Base-by-base conservation (phyloP, 37 sponge, comb jelly and placozoan species). In the Axinella damicornis region DNA sequence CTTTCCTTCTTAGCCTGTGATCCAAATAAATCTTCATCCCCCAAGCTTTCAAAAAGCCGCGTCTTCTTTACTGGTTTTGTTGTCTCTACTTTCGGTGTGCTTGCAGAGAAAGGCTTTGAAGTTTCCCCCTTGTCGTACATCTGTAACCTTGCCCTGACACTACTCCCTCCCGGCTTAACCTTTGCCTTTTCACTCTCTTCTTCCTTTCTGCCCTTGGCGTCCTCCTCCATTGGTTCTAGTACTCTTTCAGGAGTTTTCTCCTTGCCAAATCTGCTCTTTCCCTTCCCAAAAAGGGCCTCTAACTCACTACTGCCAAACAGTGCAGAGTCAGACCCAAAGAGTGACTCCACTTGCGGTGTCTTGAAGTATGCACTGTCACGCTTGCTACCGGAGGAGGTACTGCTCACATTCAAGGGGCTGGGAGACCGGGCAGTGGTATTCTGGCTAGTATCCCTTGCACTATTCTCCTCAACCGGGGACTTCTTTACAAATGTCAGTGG, bases 221-320 rank as follows among this genome's bases (percentile, higher is more conserved):
- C 72, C 52, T 71, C 83, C 34, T 64, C 18, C 38, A 16, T 59
- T 16, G 14, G 59, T 27, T 40, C 69, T 37, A 41, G 24, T 15
- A 33, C 36, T 34, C 34, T 73, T 57, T 70, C 79, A 2, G 39
- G 28, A 20, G 81, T 28, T 37, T 53, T 70, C 16, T 87, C 75
- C 16, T 52, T 14, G 65, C n/a, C 19, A 14, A 21, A 34, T 4
- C 39, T 53, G 30, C 11, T 15, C 58, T 87, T 59, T 38, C 53
- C 67, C 61, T 78, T 89, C 32, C 71, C 72, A 37, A 73, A 18
- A 18, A 84, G 54, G 0, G 59, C 63, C 31, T 79, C 75, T 9
- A 83, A 65, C 56, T 86, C 86, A 40, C 71, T 35, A 40, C 53
- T 78, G 60, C 38, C 86, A 71, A 86, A 86, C 22, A 86, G 79